Evolutionary conservation across 2,888 invertebrate species (phyloP), one percentile per base, ranked within the genome.

Genomic region (Drosophila atroscutellata): DNA sequence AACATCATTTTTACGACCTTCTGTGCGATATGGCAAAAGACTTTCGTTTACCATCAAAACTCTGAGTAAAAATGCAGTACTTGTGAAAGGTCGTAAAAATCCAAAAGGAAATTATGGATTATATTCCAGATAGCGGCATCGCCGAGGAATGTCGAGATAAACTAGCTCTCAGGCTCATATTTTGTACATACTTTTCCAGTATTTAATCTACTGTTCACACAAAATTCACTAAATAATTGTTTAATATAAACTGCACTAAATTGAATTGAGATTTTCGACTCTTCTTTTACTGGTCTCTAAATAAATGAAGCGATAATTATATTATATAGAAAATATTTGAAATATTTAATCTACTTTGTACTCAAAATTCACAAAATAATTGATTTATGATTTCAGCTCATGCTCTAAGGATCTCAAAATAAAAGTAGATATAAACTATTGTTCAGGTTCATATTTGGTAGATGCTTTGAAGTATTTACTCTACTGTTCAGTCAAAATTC

Each of bases 1-100:
- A 85, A 83, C 75, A 83, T 60, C 65, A 54, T 86, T 86, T 45
- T 86, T 86, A 86, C 90, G 85, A 86, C 89, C 74, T 80, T 86
- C 64, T 58, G 39, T 58, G 39, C 73, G 77, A 89, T 81, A 89
- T 81, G 71, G 64, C 66, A 68, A 83, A 77, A 83, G 77, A 70
- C 86, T 83, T 90, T 83, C 80, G 61, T 70, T 79, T 63, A 69
- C 64, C 58, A 58, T 65, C 56, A 36, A 20, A 20, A 64, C 39
- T 45, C 18, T 1, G 24, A 34, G 51, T 57, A 50, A 13, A 66
- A 73, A 50, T 36, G 30, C 30, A 61, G 64, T 79, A 74, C 59
- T 80, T 57, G 69, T 66, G 83, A 75, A 87, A 81, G 82, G 82
- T 83, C 82, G 75, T 83, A 86, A 89, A 89, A 88, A 45, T 24